Percentiles rank a stretch among this genome's conserved stretches.
These are phyloP conservation scores for Bombus pyrosoma DNA, from an alignment of 1,140 invertebrate species.

Conservation along the genomic window DNA sequence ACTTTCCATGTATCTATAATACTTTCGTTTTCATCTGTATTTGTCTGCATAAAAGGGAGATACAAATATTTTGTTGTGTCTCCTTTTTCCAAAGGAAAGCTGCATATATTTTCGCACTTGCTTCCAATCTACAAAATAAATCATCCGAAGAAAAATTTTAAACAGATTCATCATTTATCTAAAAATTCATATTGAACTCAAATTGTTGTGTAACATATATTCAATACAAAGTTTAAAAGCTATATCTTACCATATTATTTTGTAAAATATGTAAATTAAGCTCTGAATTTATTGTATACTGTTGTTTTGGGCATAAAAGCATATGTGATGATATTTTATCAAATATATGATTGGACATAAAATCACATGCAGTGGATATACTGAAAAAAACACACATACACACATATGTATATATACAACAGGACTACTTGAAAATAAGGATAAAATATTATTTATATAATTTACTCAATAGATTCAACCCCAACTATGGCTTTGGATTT, in stretches of 20 bases:
- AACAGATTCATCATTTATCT: neutral
- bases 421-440: neutral
- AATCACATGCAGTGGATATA: neutral
- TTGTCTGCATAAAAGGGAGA: neutral
- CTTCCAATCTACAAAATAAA: neutral
- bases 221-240: neutral
- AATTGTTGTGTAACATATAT: neutral
- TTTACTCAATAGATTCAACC: slow-evolving; percentile 60
- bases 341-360: slow-evolving; percentile 29
- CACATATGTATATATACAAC: neutral
- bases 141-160: neutral
- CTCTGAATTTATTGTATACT: neutral
- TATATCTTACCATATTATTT: neutral
- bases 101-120: neutral
- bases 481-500: slow-evolving; percentile 46
- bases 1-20: slow-evolving; percentile 51
- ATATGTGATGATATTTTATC: slow-evolving; percentile 1
- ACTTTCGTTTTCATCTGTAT: slow-evolving; percentile 41
- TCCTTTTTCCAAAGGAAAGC: neutral
- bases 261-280: neutral
- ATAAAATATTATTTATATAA: neutral
- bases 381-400: neutral
- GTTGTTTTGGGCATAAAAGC: neutral
- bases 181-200: neutral
- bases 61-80: neutral